Conservation (phyloP, 2,113 vertebrate species). For the Sitta europaea region DNA sequence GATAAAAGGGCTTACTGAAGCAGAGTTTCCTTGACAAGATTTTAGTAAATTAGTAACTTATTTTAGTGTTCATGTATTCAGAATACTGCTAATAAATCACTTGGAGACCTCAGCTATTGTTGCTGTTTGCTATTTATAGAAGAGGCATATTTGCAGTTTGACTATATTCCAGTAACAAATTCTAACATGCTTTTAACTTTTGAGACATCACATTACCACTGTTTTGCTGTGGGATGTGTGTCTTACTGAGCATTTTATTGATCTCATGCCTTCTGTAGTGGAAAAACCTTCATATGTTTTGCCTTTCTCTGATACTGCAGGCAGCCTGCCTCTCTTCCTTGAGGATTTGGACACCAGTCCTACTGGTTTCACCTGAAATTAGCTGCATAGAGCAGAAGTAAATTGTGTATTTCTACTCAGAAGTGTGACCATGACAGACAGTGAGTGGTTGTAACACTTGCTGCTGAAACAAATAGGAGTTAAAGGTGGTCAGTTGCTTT, state of each 20-base stretch:
- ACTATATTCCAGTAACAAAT: conserved; percentile 21
- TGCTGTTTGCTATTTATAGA: conserved; percentile 34
- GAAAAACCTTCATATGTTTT: not conserved
- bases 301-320: not conserved
- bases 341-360: not conserved
- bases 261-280: not conserved
- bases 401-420: not conserved
- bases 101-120: conserved; percentile 18
- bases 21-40: conserved; percentile 50
- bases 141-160: not conserved
- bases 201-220: not conserved
- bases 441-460: not conserved
- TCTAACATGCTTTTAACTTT: not conserved
- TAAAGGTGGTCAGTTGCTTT: not conserved
- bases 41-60: conserved; percentile 57
- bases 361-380: not conserved
- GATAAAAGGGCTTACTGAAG: conserved; percentile 58
- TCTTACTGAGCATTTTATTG: not conserved
- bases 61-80: conserved; percentile 32
- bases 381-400: not conserved
- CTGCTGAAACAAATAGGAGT: not conserved
- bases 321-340: not conserved
- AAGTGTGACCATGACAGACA: not conserved
- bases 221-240: not conserved
- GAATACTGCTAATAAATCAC: conserved; percentile 61